These are phyloP conservation scores for Yponomeuta sedellus DNA, from an alignment of 2,888 invertebrate species.

Conservation along the genomic window DNA sequence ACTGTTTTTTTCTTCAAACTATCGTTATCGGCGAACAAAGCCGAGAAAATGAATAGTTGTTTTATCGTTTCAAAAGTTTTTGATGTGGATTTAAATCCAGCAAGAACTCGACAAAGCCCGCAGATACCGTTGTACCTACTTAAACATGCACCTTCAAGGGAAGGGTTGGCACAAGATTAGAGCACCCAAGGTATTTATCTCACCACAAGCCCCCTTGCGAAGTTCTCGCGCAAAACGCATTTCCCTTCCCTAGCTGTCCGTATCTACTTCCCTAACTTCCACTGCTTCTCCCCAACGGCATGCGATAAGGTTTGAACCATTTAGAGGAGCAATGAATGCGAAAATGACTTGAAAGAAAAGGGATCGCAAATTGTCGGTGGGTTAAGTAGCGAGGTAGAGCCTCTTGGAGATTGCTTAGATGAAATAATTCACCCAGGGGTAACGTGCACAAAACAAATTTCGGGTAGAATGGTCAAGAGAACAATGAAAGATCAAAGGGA, in stretches of 20 bases:
- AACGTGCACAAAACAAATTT: conserved; percentile 41
- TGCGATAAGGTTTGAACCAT: background rate
- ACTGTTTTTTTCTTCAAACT: background rate
- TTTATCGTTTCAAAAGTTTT: background rate
- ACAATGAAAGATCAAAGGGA: conserved; percentile 61
- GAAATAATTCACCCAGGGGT: conserved; percentile 48
- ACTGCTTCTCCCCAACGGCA: background rate
- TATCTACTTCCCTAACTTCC: conserved; percentile 11
- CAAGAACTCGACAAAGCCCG: conserved; percentile 39
- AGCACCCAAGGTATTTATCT: conserved; percentile 66
- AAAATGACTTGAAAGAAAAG: conserved; percentile 2
- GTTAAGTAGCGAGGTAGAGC: background rate
- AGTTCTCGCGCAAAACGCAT: conserved; percentile 10
- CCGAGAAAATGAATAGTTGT: background rate
- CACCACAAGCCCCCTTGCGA: conserved; percentile 57
- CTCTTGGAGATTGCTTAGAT: conserved; percentile 25
- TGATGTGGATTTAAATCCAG: conserved; percentile 52
- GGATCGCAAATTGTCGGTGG: background rate
- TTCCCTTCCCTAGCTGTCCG: background rate
- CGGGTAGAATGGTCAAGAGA: conserved; percentile 48
- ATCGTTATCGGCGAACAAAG: background rate
- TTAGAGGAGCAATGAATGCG: background rate
- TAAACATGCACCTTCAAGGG: conserved; percentile 72
- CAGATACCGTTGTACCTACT: conserved; percentile 53
- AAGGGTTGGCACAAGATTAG: conserved; percentile 54